Percentiles rank a stretch among this genome's conserved stretches.
phyloP scores from a whole-genome alignment of 2,888 invertebrate species.

The Drosophila nr. fundita region DNA sequence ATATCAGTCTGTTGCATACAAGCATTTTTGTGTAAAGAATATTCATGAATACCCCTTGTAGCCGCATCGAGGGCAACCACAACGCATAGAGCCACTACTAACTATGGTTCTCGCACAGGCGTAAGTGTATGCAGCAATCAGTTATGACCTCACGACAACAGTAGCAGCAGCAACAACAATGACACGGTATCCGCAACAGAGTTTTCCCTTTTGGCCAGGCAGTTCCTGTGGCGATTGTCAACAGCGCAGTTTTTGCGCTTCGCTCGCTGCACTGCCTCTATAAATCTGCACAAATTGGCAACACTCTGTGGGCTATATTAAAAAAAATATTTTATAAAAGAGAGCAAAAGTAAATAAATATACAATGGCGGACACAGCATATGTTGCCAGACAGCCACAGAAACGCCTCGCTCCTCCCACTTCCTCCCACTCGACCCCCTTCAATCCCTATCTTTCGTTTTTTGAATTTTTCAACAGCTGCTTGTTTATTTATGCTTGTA shows the following conservation, averaged over 20 bases:
- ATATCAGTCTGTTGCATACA: neutral
- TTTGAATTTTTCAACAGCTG: constrained; percentile 65
- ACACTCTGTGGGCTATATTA: constrained; percentile 79
- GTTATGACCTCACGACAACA: constrained; percentile 63
- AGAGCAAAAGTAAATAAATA: constrained; percentile 79
- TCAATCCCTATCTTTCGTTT: constrained; percentile 11
- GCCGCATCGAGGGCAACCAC: constrained; percentile 12
- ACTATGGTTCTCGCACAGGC: constrained; percentile 24
- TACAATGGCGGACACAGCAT: constrained; percentile 64
- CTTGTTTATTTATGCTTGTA: constrained; percentile 80
- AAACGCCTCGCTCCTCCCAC: neutral
- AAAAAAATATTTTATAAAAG: constrained; percentile 80
- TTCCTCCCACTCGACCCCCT: neutral
- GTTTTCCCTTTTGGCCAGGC: constrained; percentile 47
- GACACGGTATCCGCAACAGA: constrained; percentile 26
- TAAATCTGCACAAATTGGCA: constrained; percentile 82
- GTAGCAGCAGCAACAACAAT: constrained; percentile 21
- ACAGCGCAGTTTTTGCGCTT: constrained; percentile 60
- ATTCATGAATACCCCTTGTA: constrained; percentile 56
- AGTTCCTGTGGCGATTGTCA: constrained; percentile 80
- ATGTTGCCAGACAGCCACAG: constrained; percentile 69
- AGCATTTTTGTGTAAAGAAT: neutral
- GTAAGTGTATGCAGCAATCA: constrained; percentile 77
- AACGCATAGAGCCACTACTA: constrained; percentile 33
- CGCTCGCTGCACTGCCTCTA: constrained; percentile 56